phyloP scores from a whole-genome alignment of 1,140 invertebrate genomes.

The Lethocerus indicus region DNA sequence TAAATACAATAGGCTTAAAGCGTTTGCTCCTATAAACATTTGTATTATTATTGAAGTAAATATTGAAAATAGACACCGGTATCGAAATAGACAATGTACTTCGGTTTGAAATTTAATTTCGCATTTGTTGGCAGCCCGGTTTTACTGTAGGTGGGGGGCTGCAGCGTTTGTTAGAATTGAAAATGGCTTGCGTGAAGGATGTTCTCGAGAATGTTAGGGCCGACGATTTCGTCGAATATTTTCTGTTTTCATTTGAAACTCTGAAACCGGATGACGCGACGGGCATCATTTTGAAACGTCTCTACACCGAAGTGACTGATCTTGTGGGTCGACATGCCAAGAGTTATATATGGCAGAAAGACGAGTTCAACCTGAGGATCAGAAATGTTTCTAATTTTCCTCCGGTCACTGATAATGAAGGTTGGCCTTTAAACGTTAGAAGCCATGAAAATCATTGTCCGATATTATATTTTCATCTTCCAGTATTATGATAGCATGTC shows the following conservation, averaged over 20 bases:
- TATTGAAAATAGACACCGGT: too few relatives aligned
- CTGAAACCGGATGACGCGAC: conserved; percentile 6
- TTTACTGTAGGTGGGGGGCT: too few relatives aligned
- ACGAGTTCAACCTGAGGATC: conserved; percentile 33
- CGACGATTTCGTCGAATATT: conserved; percentile 53
- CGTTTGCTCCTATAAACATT: too few relatives aligned
- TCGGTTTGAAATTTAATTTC: too few relatives aligned
- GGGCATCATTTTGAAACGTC: background rate
- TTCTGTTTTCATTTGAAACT: conserved; percentile 36
- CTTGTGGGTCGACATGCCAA: conserved; percentile 16
- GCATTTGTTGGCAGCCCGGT: too few relatives aligned
- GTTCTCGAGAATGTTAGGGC: conserved; percentile 33
- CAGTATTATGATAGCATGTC: background rate
- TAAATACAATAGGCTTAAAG: too few relatives aligned
- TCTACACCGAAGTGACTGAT: background rate
- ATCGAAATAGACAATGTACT: too few relatives aligned
- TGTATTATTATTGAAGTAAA: too few relatives aligned
- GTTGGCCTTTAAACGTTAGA: conserved; percentile 20
- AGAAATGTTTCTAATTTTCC: conserved; percentile 26
- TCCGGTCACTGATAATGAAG: conserved; percentile 26
- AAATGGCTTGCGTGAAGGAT: conserved; percentile 12
- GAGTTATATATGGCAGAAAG: conserved; percentile 49
- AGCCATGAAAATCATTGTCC: conserved; percentile 4
- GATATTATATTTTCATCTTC: conserved; percentile 6
- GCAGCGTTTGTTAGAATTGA: too few relatives aligned